Base-by-base conservation (phyloP, 2,888 invertebrate species). In the Oscheius myriophilus region DNA sequence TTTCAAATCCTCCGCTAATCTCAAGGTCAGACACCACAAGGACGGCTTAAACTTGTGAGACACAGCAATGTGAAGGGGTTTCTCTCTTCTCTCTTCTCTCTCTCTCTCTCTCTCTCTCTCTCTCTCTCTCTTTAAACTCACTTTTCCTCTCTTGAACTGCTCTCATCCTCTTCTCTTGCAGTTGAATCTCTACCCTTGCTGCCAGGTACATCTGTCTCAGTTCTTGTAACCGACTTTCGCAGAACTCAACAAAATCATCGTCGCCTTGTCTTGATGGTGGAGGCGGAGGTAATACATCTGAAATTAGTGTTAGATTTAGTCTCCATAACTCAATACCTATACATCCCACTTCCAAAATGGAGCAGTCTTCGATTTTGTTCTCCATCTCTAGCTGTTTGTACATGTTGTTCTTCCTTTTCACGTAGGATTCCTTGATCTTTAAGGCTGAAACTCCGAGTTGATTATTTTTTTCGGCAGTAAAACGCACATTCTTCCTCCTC, bases 321-420 rank as follows among this genome's bases (percentile, higher is more conserved):
- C 14, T 33, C 16, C 18, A 4, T 14, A 33, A 23, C 11, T 21
- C 6, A 33, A 4, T 14, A 57, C 57, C 41, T 41, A 57, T 33
- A 42, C 42, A 18, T 42, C 33, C 41, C 12, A 57, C n/a, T n/a
- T 33, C 57, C 16, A 57, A 42, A 26, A 18, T n/a, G 6, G 57
- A 57, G n/a, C 39, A 23, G 46, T 65, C 65, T 16, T 65, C 18
- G 3, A 57, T 39, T 16, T 18, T 14, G 18, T 45, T 45, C 6
- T 55, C 55, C 16, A 23, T 33, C 14, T 55, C 65, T 45, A 65
- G 18, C 33, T 39, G 45, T 16, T 51, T 52, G 49, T 49, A 25
- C 59, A 67, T 51, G 23, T 18, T 18, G 52, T 67, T 67, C 39
- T 67, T 67, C 33, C 43, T 7, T 25, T 57, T 58, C 14, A 58